phyloP scores from a whole-genome alignment of 2,797 vertebrate species.

The Acomys russatus region DNA sequence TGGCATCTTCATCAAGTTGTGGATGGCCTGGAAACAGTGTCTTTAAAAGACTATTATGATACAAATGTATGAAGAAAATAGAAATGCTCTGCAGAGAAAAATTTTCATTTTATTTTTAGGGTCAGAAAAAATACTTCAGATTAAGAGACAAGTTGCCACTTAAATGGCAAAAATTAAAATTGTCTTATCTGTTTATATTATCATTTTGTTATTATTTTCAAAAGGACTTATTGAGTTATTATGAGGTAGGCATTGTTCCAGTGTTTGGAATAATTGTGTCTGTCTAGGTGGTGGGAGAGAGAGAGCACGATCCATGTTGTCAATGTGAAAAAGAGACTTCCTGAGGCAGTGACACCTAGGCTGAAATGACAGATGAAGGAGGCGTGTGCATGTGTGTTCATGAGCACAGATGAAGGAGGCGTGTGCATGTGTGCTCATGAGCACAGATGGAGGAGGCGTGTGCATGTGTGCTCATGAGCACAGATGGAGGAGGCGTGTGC shows the following conservation, averaged over 20 bases:
- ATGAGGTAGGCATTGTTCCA: constrained; percentile 32
- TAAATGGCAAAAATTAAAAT: constrained; percentile 15
- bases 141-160: neutral
- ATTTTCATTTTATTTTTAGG: constrained; percentile 35
- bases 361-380: neutral
- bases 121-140: constrained; percentile 48
- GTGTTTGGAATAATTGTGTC: neutral
- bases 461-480: rapidly evolving
- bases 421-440: neutral
- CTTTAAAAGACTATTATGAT: constrained; percentile 31
- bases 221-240: constrained; percentile 39
- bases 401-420: neutral
- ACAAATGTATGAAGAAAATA: neutral
- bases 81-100: neutral
- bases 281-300: neutral
- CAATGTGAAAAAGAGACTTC: neutral
- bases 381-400: neutral
- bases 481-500: neutral
- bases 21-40: neutral
- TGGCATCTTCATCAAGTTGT: neutral
- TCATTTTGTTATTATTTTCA: neutral
- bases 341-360: neutral
- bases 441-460: neutral
- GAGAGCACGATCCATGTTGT: neutral
- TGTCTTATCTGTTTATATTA: neutral